Conservation (phyloP, 1,140 invertebrate species). For the Physella acuta region DNA sequence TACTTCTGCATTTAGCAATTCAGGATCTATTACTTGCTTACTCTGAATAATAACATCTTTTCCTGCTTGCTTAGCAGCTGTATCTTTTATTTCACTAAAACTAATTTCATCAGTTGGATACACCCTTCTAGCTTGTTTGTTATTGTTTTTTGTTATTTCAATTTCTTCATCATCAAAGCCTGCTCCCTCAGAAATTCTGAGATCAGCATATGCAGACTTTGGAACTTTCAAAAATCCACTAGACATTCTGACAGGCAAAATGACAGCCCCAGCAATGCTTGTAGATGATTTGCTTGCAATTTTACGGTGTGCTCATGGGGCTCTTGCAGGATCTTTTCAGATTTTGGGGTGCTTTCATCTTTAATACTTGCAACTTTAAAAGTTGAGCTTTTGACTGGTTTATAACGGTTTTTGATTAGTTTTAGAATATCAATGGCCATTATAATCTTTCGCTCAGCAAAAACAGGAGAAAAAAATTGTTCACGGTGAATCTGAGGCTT, state of each 20-base stretch:
- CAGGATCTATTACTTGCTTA: background rate
- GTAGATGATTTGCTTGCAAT: slow-evolving; percentile 1
- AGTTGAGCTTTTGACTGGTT: slow-evolving; percentile 28
- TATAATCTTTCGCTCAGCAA: slow-evolving; percentile 45
- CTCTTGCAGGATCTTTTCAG: background rate
- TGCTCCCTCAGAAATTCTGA: background rate
- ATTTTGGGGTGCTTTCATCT: slow-evolving; percentile 1
- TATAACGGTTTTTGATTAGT: slow-evolving; percentile 23
- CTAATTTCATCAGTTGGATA: too few species aligned
- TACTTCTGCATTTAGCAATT: background rate
- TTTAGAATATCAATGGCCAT: slow-evolving; percentile 44
- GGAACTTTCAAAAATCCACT: background rate
- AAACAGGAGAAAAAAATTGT: slow-evolving; percentile 44
- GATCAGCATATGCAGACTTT: background rate
- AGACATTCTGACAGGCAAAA: background rate
- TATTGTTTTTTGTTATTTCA: background rate
- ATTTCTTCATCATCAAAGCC: background rate
- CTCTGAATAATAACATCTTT: background rate
- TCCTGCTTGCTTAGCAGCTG: background rate
- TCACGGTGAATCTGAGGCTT: slow-evolving; percentile 45
- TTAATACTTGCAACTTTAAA: background rate
- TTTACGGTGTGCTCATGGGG: background rate
- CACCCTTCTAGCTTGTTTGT: background rate
- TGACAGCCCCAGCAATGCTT: slow-evolving; percentile 4
- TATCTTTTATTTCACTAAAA: background rate